These are phyloP conservation scores for Adrianichthys oophorus DNA, from an alignment of 2,797 vertebrate species.

Conservation along the genomic window DNA sequence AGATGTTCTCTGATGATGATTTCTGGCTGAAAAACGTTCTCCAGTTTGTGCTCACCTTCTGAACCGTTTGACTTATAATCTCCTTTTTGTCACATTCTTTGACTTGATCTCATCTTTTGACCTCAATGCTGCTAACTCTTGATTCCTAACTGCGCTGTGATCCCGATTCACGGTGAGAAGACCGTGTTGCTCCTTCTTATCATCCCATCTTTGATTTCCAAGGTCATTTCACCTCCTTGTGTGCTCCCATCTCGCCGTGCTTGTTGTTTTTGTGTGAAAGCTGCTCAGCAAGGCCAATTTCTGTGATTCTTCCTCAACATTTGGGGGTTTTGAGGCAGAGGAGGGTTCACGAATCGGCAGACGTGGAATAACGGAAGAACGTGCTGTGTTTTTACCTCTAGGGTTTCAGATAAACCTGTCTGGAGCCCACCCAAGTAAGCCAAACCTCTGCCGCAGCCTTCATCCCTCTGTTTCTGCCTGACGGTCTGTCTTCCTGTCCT, in stretches of 20 bases:
- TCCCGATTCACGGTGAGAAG: slow-evolving; percentile 72
- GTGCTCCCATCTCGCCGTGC: no score
- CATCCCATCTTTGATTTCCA: no score
- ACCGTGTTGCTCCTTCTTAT: no score
- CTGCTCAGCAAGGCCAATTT: no score
- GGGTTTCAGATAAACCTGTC: slow-evolving; percentile 92
- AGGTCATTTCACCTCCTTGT: background rate
- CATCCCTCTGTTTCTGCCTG: slow-evolving; percentile 74
- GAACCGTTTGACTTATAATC: no score
- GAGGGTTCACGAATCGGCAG: background rate
- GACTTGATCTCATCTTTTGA: slow-evolving; percentile 44
- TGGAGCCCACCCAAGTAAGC: slow-evolving; percentile 89
- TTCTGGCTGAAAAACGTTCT: no score
- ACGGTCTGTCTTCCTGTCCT: slow-evolving; percentile 78
- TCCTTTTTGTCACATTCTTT: slow-evolving; percentile 14
- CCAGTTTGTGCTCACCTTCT: no score
- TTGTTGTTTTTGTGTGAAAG: no score
- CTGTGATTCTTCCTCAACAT: no score
- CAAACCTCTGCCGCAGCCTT: slow-evolving; percentile 73
- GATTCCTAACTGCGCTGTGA: slow-evolving; percentile 66
- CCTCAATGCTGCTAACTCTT: slow-evolving; percentile 64
- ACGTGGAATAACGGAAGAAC: slow-evolving; percentile 53
- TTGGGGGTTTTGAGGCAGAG: no score
- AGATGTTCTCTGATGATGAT: background rate
- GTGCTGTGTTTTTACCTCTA: slow-evolving; percentile 85